These are phyloP conservation scores for Diuraphis noxia DNA, from an alignment of 1,140 invertebrate species.

Conservation along the genomic window DNA sequence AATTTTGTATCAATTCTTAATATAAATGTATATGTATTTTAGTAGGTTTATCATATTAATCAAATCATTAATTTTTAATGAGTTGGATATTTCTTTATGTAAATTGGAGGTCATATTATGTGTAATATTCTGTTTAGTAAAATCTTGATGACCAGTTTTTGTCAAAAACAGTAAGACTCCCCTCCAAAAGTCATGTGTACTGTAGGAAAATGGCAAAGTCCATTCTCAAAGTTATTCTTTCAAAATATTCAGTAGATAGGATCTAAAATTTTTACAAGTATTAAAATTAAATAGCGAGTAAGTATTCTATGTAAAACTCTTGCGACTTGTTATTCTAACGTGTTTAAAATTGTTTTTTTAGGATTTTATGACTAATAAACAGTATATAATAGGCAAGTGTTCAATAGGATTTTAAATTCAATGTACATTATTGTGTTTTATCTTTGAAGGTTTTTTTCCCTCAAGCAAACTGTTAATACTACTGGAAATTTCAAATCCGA, in stretches of 20 bases:
- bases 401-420: neutral
- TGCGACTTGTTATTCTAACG: neutral
- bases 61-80: neutral
- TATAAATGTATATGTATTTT: neutral
- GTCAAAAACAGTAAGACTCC: neutral
- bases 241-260: neutral
- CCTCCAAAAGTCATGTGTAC: neutral
- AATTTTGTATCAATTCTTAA: neutral
- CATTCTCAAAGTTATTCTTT: neutral
- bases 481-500: neutral
- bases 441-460: neutral
- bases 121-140: neutral
- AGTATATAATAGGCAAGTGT: neutral
- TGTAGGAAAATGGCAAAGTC: neutral
- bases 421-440: slow-evolving; percentile 3
- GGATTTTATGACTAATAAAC: neutral
- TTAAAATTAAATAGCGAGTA: neutral
- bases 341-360: neutral
- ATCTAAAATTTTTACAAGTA: neutral
- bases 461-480: neutral
- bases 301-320: neutral
- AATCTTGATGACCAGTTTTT: neutral
- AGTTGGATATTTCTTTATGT: neutral
- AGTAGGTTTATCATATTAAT: neutral
- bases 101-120: neutral